These are phyloP conservation scores for Drosophila saltans DNA, from an alignment of 1,140 invertebrate genomes.

Conservation along the genomic window DNA sequence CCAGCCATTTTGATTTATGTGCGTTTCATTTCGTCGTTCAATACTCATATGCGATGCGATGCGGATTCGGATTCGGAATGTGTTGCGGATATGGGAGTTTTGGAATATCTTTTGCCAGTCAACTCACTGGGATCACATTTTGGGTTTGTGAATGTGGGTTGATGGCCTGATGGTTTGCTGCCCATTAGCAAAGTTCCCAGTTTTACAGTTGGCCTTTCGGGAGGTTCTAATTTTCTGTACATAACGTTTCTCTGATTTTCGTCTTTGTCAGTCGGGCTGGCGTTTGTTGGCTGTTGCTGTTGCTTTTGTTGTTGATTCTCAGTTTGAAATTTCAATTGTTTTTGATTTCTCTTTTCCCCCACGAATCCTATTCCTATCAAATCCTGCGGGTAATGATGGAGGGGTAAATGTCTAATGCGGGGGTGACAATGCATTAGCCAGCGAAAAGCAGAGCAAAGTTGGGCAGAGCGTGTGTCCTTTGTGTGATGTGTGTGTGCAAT, in stretches of 20 bases:
- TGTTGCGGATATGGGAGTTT: constrained; percentile 81
- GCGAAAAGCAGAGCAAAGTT: constrained; percentile 27
- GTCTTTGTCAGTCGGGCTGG: constrained; percentile 65
- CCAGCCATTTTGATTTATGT: constrained; percentile 83
- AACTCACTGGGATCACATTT: constrained; percentile 38
- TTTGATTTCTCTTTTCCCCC: constrained; percentile 64
- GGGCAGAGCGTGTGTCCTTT: background rate
- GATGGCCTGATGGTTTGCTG: constrained; percentile 39
- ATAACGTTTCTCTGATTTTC: constrained; percentile 74
- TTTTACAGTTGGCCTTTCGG: constrained; percentile 21
- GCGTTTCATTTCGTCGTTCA: constrained; percentile 83
- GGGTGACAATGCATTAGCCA: constrained; percentile 27
- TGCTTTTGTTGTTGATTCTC: constrained; percentile 48
- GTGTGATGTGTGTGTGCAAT: constrained; percentile 54
- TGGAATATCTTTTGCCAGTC: constrained; percentile 78
- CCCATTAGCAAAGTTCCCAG: constrained; percentile 67
- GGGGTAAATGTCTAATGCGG: constrained; percentile 15
- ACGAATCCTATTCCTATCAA: background rate
- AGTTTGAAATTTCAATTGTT: constrained; percentile 82
- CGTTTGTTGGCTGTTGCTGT: constrained; percentile 15
- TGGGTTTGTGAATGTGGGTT: constrained; percentile 17
- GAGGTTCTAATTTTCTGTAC: constrained; percentile 77
- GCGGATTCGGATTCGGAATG: constrained; percentile 63
- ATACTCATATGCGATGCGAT: constrained; percentile 79
- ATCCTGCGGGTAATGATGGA: constrained; percentile 52